Percentiles rank a stretch among this genome's conserved stretches.
phyloP scores from a whole-genome alignment of 2,888 invertebrate species.

The Melikaiella ostensackeni region DNA sequence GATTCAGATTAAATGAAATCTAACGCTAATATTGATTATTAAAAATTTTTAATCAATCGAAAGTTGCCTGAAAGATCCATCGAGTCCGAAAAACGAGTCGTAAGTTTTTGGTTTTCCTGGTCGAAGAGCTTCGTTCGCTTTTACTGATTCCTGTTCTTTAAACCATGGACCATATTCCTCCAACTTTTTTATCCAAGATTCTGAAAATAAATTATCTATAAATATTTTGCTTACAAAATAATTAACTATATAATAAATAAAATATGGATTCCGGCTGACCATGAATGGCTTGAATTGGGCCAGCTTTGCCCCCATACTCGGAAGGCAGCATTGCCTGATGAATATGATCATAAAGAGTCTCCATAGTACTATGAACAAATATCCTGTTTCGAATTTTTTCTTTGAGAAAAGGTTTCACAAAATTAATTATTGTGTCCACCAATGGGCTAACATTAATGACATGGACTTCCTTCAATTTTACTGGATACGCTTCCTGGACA shows the following conservation, averaged over 20 bases:
- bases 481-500: conserved; percentile 92
- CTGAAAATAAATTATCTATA: conserved; percentile 75
- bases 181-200: conserved; percentile 88
- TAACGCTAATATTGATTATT: neutral
- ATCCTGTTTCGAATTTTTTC: conserved; percentile 92
- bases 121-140: conserved; percentile 88
- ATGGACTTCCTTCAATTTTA: conserved; percentile 91
- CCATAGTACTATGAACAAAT: conserved; percentile 86
- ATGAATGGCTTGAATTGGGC: conserved; percentile 85
- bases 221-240: no score
- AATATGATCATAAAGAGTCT: conserved; percentile 87
- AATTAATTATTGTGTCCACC: conserved; percentile 90
- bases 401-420: conserved; percentile 91
- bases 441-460: conserved; percentile 90
- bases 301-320: conserved; percentile 91
- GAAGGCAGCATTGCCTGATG: conserved; percentile 89
- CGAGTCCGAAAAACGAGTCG: conserved; percentile 92
- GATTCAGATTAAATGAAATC: neutral
- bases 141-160: conserved; percentile 86
- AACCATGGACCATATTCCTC: conserved; percentile 90
- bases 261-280: conserved; percentile 75
- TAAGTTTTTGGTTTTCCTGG: conserved; percentile 92
- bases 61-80: conserved; percentile 92
- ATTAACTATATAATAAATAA: neutral
- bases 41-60: conserved; percentile 83